Evolutionary conservation across 2,113 vertebrate species (phyloP).

Genomic region (Numida meleagris): DNA sequence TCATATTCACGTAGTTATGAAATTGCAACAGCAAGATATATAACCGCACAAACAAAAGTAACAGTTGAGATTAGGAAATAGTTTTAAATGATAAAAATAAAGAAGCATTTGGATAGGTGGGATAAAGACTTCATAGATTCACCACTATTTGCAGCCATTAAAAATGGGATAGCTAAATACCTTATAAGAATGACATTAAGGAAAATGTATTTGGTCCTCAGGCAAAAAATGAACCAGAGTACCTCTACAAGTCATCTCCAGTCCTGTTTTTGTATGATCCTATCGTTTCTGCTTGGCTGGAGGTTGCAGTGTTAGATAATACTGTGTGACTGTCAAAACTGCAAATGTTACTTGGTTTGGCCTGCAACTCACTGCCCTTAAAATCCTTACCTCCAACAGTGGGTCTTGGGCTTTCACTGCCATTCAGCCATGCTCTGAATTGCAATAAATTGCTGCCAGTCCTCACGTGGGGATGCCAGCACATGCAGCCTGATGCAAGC

Average conservation of each 20-base stretch:
- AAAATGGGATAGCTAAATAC: neutral
- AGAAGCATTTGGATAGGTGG: neutral
- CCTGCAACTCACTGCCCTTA: neutral
- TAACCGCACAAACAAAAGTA: neutral
- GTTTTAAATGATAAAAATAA: neutral
- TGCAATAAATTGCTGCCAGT: neutral
- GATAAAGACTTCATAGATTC: neutral
- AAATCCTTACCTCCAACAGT: neutral
- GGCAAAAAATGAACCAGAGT: neutral
- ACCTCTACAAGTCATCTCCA: neutral
- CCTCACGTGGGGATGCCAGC: neutral
- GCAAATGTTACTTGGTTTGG: neutral
- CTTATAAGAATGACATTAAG: neutral
- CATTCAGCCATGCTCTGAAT: neutral
- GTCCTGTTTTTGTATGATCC: constrained; percentile 27
- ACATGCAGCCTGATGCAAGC: neutral
- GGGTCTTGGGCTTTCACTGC: rapidly evolving
- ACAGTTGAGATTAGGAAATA: neutral
- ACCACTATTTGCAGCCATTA: neutral
- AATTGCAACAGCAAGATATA: neutral
- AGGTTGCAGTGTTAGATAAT: constrained; percentile 10
- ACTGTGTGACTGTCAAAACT: neutral
- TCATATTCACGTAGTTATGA: neutral
- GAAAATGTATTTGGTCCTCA: neutral
- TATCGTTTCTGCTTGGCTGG: constrained; percentile 43